Evolutionary conservation across 92 coral and sea anemone species (phyloP), one percentile per base, ranked within the genome.

Genomic region (Zoanthus sociatus): DNA sequence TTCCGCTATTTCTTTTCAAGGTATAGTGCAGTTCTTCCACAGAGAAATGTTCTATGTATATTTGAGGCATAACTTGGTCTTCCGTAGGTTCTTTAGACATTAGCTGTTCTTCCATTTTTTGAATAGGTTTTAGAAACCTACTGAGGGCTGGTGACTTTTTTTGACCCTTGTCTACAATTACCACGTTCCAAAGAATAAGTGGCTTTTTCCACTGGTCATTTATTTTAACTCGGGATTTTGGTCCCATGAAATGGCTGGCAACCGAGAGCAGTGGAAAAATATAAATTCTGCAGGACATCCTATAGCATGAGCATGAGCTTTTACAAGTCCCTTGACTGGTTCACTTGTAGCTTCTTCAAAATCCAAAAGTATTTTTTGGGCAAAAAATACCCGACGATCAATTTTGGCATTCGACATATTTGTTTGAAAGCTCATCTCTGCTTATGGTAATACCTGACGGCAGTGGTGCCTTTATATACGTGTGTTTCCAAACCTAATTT

Each of bases 61-160:
- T 60, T 60, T 87, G 93, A 13, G 71, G 82, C 18, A 16, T 30
- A 16, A 75, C 88, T 5, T 76, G 75, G 30, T 77, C 73, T 20
- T 87, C 92, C 26, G 69, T 85, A 9, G 77, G 13, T 14, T 71
- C 82, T 6, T 71, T 82, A 26, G 72, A 37, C 55, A 18, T 67
- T 45, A 76, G 73, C 31, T 77, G 81, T 18, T 77, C 70, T 51
- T 68, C 86, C 26, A 45, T 33, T 63, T 78, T 71, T 68, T 89
- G 86, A 44, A 92, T 81, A 3, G 92, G 92, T 45, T 86, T 55
- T 15, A 89, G 45, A 68, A 92, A 81, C 32, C 92, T 14, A 79
- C 82, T 83, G 6, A 89, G 91, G n/a, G 92, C 89, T 10, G 91
- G 91, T 6, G 95, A 89, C 78, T 92, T 92, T 82, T 89, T 92